Evolutionary conservation across 2,113 vertebrate genomes (phyloP).

Genomic region (Narcine bancroftii): DNA sequence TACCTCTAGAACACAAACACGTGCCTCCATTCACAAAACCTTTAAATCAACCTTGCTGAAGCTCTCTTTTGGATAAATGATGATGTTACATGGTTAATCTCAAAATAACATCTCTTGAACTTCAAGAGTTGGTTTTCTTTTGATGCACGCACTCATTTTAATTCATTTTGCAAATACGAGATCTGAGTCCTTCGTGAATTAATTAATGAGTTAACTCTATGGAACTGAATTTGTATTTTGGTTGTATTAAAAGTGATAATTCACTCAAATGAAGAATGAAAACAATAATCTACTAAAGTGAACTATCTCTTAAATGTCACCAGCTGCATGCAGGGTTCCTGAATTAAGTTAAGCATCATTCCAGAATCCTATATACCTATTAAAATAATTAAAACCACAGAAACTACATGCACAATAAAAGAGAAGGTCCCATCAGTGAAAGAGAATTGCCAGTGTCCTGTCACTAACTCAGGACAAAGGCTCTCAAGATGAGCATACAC

Average conservation of each 20-base stretch:
- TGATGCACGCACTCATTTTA: neutral
- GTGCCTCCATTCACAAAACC: neutral
- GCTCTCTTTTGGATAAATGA: conserved; percentile 8
- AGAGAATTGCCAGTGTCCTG: neutral
- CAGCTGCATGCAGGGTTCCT: conserved; percentile 27
- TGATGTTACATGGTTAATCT: neutral
- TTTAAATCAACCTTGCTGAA: conserved; percentile 11
- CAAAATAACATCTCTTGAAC: neutral
- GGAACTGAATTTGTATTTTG: conserved; percentile 23
- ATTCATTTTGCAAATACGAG: neutral
- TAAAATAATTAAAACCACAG: conserved; percentile 37
- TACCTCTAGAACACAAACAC: too few relatives aligned
- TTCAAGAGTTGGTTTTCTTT: conserved; percentile 12
- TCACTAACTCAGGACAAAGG: neutral
- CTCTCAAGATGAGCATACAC: neutral
- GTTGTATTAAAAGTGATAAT: conserved; percentile 27
- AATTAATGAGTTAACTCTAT: conserved; percentile 34
- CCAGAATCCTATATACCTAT: neutral
- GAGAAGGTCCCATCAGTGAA: conserved; percentile 14
- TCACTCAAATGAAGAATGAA: conserved; percentile 36
- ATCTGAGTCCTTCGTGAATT: neutral
- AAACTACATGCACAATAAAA: conserved; percentile 32
- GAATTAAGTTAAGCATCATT: conserved; percentile 20
- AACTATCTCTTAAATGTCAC: conserved; percentile 35
- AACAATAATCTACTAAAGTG: conserved; percentile 37